phyloP scores from a whole-genome alignment of 2,113 vertebrate species.

The Pithys albifrons region DNA sequence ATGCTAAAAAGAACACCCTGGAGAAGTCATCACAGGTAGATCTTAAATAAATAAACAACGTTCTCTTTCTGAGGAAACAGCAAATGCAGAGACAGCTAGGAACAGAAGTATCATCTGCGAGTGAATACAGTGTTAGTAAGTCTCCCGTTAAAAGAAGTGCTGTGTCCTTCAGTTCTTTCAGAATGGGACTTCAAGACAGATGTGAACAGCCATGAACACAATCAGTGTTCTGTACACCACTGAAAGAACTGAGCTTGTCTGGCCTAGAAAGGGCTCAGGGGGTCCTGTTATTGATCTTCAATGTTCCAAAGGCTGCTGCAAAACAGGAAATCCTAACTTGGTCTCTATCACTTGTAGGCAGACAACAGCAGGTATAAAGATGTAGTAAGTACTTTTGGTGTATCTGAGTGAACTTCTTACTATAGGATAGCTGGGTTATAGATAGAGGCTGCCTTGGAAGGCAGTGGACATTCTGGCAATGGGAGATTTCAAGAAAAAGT shows the following conservation, averaged over 20 bases:
- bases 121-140: neutral
- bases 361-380: neutral
- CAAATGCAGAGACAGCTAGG: neutral
- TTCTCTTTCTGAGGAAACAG: neutral
- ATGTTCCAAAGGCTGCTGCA: neutral
- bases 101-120: neutral
- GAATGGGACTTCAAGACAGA: neutral
- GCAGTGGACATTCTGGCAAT: neutral
- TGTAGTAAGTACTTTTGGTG: neutral
- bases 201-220: neutral
- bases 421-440: neutral
- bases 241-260: neutral
- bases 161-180: neutral
- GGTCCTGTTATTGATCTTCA: neutral
- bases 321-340: neutral
- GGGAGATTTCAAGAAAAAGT: neutral
- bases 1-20: too few relatives aligned
- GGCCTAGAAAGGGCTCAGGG: neutral
- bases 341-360: neutral
- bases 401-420: neutral
- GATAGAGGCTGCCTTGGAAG: neutral
- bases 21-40: too few relatives aligned
- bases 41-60: neutral
- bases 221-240: neutral
- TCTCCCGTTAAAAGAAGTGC: neutral